Conservation (phyloP, 2,797 vertebrate genomes). For the Molothrus aeneus region DNA sequence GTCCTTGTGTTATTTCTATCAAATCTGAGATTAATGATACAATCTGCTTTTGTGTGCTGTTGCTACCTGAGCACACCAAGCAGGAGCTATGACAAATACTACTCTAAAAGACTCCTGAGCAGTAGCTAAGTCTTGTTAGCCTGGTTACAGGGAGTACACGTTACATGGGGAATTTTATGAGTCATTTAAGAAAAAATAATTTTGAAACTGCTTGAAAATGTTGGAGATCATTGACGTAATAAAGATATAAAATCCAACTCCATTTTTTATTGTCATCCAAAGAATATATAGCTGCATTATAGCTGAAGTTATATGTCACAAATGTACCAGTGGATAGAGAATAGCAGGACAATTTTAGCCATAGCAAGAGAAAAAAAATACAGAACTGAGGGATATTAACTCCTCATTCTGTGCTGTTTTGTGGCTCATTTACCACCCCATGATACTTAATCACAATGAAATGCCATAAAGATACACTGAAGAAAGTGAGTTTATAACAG, state of each 20-base stretch:
- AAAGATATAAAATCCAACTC: not conserved
- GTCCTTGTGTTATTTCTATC: not conserved
- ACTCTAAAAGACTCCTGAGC: not conserved
- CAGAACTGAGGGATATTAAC: not conserved
- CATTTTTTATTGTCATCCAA: not conserved
- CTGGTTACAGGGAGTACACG: not conserved
- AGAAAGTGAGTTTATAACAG: not conserved
- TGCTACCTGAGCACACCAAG: not conserved
- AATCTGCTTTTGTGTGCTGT: not conserved
- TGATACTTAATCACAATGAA: slow-evolving; percentile 49
- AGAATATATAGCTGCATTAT: not conserved
- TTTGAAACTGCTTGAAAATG: not conserved
- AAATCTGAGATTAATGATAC: slow-evolving; percentile 3
- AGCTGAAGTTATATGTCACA: not conserved
- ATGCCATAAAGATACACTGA: not conserved
- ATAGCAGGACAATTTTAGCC: not conserved
- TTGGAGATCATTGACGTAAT: not conserved
- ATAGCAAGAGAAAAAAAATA: not conserved
- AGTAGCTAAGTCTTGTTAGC: not conserved
- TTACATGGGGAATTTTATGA: not conserved
- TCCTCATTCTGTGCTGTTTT: not conserved
- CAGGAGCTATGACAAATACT: not conserved
- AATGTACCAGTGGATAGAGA: not conserved
- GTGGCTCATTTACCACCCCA: slow-evolving; percentile 37
- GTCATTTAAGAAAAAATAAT: not conserved